Base-by-base conservation (phyloP, 2,797 vertebrate species). In the Chelidonichthys spinosus region DNA sequence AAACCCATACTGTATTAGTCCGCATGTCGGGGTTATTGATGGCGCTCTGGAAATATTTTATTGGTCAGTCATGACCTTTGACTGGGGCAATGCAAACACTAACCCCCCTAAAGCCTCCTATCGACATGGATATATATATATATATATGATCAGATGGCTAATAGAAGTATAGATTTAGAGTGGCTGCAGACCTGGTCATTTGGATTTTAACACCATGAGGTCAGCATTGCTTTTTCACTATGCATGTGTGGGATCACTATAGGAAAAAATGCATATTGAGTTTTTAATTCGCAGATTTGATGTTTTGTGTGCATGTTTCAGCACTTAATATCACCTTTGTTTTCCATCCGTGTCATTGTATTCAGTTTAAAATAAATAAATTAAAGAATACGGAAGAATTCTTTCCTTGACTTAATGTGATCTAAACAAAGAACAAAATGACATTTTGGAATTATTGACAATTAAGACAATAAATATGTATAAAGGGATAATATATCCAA, bases 1-100 rank as follows among this genome's bases (percentile, higher is more conserved):
- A 89, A 87, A 90, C 82, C 87, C 87, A 93, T 95, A 95, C 93
- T 93, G 93, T 95, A 95, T 92, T 89, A 92, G 88, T 91, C 90
- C 89, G 89, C 88, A 93, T 93, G 94, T 93, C 92, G 72, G 76
- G 33, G 81, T 93, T 95, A 95, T 95, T 94, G 94, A 95, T 95
- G 89, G 86, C 39, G 35, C 79, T 78, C 69, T 78, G 79, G 90
- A 92, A 92, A 94, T 93, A 94, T 94, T 94, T 95, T 94, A 95
- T 94, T 92, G 92, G 91, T 88, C 88, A 90, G 89, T 92, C 90
- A 83, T 90, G 90, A 95, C 94, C 93, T 94, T 92, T 95, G 92
- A 93, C 92, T 92, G 79, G 81, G 86, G 85, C 88, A 89, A 92
- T 85, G 81, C 89, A 92, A 93, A 92, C 89, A 88, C 88, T 89